Evolutionary conservation across 2,797 vertebrate species (phyloP), one percentile per base, ranked within the genome.

Genomic region (Botia almorhae): DNA sequence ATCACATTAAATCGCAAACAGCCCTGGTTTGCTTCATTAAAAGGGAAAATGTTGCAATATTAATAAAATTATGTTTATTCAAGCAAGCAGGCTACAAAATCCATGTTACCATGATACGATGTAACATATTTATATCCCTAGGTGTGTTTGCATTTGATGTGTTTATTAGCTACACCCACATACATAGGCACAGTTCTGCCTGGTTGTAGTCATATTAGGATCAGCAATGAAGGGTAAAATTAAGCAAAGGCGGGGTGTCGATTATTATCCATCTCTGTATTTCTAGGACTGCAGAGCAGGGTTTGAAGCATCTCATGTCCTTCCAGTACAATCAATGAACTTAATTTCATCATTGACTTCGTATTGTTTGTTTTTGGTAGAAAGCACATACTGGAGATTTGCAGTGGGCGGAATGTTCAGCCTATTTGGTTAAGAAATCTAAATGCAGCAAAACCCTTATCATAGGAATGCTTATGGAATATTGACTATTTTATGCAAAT

Each of bases 221-320:
- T 51, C 65, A 79, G 60, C 48, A 72, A 65, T 73, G 69, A 80
- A 80, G 78, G 69, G 60, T 72, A 60, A 56, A 72, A 82, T 74
- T 10, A 76, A 64, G 56, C 2, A 1, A 4, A 5, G 26, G 19
- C 19, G 46, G 58, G 29, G 29, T 60, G 29, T 43, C 36, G 26
- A 61, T 50, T 63, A 14, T 48, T 26, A 50, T 53, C 58, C 75
- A n/a, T 63, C 21, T 60, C 58, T 39, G 26, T 69, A 33, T n/a
- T 43, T 58, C 74, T 50, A 67, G 79, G 19, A 12, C 26, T 58
- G 12, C 4, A 12, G 17, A 16, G 23, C 23, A 3, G 23, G 12
- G 46, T 26, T 36, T 17, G 33, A 65, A 53, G 36, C 64, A 48
- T 21, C 12, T 50, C 1, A 76, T 14, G 0, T 56, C 8, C 10